Evolutionary conservation across 2,888 invertebrate species (phyloP), one percentile per base, ranked within the genome.

Genomic region (Drosophila nigritarsus): DNA sequence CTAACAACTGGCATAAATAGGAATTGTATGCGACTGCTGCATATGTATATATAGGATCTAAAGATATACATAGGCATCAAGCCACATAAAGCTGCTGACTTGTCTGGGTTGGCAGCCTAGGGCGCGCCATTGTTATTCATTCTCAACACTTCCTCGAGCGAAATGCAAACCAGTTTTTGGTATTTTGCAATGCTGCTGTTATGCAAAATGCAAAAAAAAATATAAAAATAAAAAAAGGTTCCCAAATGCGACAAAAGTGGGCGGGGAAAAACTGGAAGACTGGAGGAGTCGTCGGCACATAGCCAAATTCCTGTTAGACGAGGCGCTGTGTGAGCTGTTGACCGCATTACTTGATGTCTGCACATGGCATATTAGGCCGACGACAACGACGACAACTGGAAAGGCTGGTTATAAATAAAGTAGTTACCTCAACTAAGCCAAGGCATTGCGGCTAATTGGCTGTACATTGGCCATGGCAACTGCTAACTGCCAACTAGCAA

Each of bases 341-440:
- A 82, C 81, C 81, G 83, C 81, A 82, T 82, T 82, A 83, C 73
- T 65, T 34, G 66, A 36, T 36, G 78, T 77, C 68, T 77, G 77
- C 65, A 54, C 38, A 62, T 20, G 67, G 45, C 49, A 68, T 58
- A 69, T 59, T 62, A 61, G 68, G 58, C 60, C 45, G 68, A 62
- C 55, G 55, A 73, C 70, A 80, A 80, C 18, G 27, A 4, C 27
- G 27, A 20, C 56, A 40, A 56, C 83, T 81, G 83, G 81, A 80
- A 67, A 67, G 71, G 70, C 81, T 73, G 55, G 77, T 75, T 82
- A 75, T 75, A 73, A 82, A 80, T 68, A 76, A 71, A 75, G 75
- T 75, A 71, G 80, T 82, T 78, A 82, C 76, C 80, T 75, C 83
- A 73, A 82, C 80, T 82, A 71, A 68, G 76, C 80, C 83, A 82